Evolutionary conservation across 2,888 invertebrate genomes (phyloP), one percentile per base, ranked within the genome.

Genomic region (Rhamnusium bicolor): DNA sequence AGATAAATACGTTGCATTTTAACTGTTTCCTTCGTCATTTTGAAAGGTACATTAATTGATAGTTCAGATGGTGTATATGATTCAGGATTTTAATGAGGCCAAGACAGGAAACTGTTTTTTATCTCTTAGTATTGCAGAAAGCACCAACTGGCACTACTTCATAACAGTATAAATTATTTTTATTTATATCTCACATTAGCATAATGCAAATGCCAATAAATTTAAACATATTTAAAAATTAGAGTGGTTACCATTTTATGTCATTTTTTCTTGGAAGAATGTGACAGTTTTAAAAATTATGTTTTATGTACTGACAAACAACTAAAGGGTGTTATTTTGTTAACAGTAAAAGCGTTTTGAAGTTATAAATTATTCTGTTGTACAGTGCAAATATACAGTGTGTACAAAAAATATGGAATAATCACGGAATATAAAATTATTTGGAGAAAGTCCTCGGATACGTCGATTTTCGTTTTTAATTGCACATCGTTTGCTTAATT

Each of bases 1-100:
- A 46, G 61, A 40, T 47, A 46, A 61, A 12, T 47, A 46, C 29
- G 32, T 58, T 14, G 46, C 19, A 47, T 58, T 47, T 19, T 61
- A 24, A 61, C 47, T n/a, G 32, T 16, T 12, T 40, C 32, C 32
- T 19, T 16, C 18, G 19, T 19, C 40, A 32, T 32, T 32, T 29
- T 29, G 10, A 40, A 61, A 60, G 12, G 12, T 19, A 32, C 16
- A n/a, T 27, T 29, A 56, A 14, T 29, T 56, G 24, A 27, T 56
- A 14, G 21, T n/a, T 53, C 21, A 53, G 24, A 53, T 21, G 1
- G 19, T 53, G 1, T 10, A 10, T 40, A 40, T n/a, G 40, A 40
- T 40, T 40, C 40, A 40, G n/a, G 40, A 12, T 40, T 40, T n/a
- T n/a, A 40, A 40, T 40, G 40, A 40, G 40, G 40, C 40, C 40